phyloP scores from a whole-genome alignment of 2,888 invertebrate genomes.

The Drosophila flavopinicola region DNA sequence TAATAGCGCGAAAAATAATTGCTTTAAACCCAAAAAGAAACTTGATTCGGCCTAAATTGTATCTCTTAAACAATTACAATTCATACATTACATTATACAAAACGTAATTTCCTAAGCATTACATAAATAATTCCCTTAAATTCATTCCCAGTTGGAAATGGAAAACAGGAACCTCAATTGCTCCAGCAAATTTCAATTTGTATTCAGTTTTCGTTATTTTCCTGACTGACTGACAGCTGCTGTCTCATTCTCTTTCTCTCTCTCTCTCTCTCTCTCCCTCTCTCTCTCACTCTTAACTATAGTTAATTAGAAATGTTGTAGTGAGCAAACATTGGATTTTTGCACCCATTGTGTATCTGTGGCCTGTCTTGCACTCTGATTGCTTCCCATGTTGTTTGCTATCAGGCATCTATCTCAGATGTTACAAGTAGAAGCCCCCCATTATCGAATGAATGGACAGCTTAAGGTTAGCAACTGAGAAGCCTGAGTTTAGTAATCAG shows the following conservation, averaged over 20 bases:
- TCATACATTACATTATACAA: too few species aligned
- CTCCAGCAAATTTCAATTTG: background rate
- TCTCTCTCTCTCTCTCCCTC: background rate
- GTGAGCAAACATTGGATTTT: slow-evolving; percentile 23
- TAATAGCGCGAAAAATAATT: too few species aligned
- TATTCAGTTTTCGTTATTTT: background rate
- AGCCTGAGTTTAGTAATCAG: slow-evolving; percentile 21
- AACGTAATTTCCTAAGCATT: too few species aligned
- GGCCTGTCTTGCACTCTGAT: slow-evolving; percentile 36
- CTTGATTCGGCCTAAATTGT: too few species aligned
- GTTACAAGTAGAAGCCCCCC: background rate
- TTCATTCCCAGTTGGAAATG: background rate
- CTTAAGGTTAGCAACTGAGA: slow-evolving; percentile 20
- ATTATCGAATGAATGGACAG: slow-evolving; percentile 22
- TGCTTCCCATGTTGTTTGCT: slow-evolving; percentile 9
- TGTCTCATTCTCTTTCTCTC: background rate
- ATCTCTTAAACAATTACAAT: too few species aligned
- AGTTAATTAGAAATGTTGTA: slow-evolving; percentile 49
- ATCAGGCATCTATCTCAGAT: slow-evolving; percentile 11
- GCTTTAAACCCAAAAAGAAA: too few species aligned
- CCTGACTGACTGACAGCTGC: slow-evolving; percentile 33
- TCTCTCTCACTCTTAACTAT: slow-evolving; percentile 4
- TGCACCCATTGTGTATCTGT: slow-evolving; percentile 26
- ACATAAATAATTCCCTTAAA: background rate
- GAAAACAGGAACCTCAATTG: slow-evolving; percentile 2